Evolutionary conservation across 2,888 invertebrate genomes (phyloP).

Genomic region (Brassicogethes aeneus): DNA sequence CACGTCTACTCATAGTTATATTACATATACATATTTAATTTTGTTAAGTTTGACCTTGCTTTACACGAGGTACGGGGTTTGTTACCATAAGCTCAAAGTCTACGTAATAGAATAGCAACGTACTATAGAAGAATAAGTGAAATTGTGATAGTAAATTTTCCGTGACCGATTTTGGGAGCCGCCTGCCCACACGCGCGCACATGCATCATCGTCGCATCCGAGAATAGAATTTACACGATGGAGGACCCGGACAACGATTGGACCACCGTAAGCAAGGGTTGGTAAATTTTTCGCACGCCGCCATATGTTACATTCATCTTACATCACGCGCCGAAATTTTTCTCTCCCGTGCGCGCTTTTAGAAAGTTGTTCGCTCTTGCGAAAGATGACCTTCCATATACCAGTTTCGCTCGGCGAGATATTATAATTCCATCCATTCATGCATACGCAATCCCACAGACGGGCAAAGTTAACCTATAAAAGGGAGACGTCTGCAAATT

Average conservation of each 20-base stretch:
- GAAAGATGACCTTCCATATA: too few relatives aligned
- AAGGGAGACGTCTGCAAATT: too few relatives aligned
- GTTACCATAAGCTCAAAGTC: too few relatives aligned
- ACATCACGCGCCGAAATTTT: too few relatives aligned
- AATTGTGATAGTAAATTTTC: neutral
- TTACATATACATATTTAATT: neutral
- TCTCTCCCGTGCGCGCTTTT: conserved; percentile 14
- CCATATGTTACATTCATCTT: too few relatives aligned
- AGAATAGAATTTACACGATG: conserved; percentile 30
- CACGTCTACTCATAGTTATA: neutral
- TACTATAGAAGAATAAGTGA: neutral
- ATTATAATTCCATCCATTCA: too few relatives aligned
- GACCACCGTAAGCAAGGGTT: conserved; percentile 16
- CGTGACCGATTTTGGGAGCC: conserved; percentile 11
- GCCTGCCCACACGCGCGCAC: conserved; percentile 13
- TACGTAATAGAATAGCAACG: too few relatives aligned
- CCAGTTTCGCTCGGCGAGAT: too few relatives aligned
- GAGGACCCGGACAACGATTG: conserved; percentile 22
- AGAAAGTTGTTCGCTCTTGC: too few relatives aligned
- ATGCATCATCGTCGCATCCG: conserved; percentile 29
- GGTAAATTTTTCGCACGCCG: too few relatives aligned
- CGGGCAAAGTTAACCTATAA: too few relatives aligned
- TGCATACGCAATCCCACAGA: too few relatives aligned
- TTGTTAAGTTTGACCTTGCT: neutral
- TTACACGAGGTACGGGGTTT: neutral